Evolutionary conservation across 2,888 invertebrate genomes (phyloP).

Genomic region (Oligia latruncula): DNA sequence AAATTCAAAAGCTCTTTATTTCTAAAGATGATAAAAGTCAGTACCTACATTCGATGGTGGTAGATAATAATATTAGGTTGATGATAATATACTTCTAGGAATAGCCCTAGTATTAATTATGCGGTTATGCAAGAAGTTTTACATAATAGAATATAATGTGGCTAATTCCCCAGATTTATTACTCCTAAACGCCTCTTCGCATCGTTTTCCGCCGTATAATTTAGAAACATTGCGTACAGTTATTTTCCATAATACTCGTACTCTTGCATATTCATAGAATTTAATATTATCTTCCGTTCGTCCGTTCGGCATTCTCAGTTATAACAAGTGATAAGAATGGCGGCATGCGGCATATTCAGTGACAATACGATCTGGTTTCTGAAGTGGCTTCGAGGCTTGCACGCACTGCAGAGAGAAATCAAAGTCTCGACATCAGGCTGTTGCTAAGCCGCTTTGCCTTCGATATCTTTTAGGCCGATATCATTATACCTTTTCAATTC

Average conservation of each 20-base stretch:
- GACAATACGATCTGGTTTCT: slow-evolving; percentile 50
- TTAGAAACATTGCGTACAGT: slow-evolving; percentile 35
- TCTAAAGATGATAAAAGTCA: neutral
- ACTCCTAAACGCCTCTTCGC: slow-evolving; percentile 23
- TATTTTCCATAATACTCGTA: slow-evolving; percentile 30
- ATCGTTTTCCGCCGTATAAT: slow-evolving; percentile 32
- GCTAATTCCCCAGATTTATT: slow-evolving; percentile 23
- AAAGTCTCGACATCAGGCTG: slow-evolving; percentile 44
- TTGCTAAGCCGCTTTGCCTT: slow-evolving; percentile 53
- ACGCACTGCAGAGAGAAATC: slow-evolving; percentile 49
- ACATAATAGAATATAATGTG: slow-evolving; percentile 17
- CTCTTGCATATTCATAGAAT: slow-evolving; percentile 41
- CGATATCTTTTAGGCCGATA: slow-evolving; percentile 18
- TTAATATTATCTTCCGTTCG: slow-evolving; percentile 28
- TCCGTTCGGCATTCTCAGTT: slow-evolving; percentile 28
- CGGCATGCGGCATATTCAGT: slow-evolving; percentile 28
- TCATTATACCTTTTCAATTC: slow-evolving; percentile 4
- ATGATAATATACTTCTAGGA: slow-evolving; percentile 1
- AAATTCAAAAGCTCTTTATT: neutral
- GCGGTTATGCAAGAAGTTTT: neutral
- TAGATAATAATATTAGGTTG: neutral
- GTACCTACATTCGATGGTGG: neutral
- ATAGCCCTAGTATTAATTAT: neutral
- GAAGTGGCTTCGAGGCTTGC: slow-evolving; percentile 30
- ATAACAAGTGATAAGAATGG: slow-evolving; percentile 47